phyloP scores from a whole-genome alignment of 2,888 invertebrate species.

The Parthenolecanium corni region DNA sequence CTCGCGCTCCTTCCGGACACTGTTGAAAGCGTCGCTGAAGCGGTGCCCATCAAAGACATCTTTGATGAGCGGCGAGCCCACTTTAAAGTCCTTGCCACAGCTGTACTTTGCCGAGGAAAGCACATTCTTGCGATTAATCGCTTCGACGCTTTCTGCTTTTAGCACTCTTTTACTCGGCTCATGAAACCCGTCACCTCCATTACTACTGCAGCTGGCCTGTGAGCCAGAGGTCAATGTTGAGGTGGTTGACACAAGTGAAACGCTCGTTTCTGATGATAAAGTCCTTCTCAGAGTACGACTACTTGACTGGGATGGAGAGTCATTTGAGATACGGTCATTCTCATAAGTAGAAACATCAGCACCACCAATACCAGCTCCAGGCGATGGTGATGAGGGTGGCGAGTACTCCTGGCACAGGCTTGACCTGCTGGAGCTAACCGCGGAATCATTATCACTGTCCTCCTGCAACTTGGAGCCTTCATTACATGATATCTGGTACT shows the following conservation, averaged over 20 bases:
- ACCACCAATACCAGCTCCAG: slow-evolving; percentile 33
- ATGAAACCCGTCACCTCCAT: slow-evolving; percentile 15
- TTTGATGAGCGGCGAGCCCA: slow-evolving; percentile 51
- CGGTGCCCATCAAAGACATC: slow-evolving; percentile 42
- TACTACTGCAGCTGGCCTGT: slow-evolving; percentile 43
- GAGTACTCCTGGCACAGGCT: slow-evolving; percentile 65
- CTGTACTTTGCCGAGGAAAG: slow-evolving; percentile 49
- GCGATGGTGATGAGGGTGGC: slow-evolving; percentile 58
- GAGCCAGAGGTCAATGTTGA: slow-evolving; percentile 51
- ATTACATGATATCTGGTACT: slow-evolving; percentile 12
- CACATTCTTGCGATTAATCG: slow-evolving; percentile 74
- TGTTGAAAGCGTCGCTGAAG: not conserved
- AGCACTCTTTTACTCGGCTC: slow-evolving; percentile 55
- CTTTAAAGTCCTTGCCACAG: slow-evolving; percentile 49
- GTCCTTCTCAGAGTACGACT: slow-evolving; percentile 41
- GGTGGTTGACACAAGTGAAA: slow-evolving; percentile 40
- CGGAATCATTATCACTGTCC: slow-evolving; percentile 77
- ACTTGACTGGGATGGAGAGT: slow-evolving; percentile 34
- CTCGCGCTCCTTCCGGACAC: not conserved
- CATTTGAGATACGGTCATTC: slow-evolving; percentile 11
- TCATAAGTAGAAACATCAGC: slow-evolving; percentile 16
- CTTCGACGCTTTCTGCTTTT: slow-evolving; percentile 68
- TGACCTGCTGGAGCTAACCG: slow-evolving; percentile 72
- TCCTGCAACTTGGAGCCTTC: slow-evolving; percentile 37
- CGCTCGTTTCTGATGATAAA: slow-evolving; percentile 59